These are phyloP conservation scores for Chymomyza fuscimana DNA, from an alignment of 2,888 invertebrate species.

Conservation along the genomic window DNA sequence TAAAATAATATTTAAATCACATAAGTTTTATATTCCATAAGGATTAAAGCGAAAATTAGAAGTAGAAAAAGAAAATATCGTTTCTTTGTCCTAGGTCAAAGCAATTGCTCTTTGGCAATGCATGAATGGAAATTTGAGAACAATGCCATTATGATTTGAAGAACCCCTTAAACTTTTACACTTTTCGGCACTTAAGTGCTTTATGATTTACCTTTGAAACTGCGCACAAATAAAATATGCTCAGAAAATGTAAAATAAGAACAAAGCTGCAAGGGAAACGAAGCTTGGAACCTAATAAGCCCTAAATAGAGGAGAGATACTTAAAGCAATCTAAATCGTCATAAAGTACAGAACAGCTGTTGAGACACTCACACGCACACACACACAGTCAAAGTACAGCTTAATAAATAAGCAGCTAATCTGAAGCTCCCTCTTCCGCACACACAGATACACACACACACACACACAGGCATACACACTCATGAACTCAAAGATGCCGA, in stretches of 20 bases:
- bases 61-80: neutral
- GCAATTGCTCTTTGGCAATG: neutral
- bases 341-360: constrained; percentile 23
- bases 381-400: constrained; percentile 17
- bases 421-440: constrained; percentile 32
- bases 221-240: neutral
- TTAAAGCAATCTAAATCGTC: constrained; percentile 39
- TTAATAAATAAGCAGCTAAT: constrained; percentile 53
- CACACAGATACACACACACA: neutral
- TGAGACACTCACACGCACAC: neutral
- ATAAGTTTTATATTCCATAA: neutral
- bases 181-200: constrained; percentile 31
- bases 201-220: constrained; percentile 20
- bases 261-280: constrained; percentile 25
- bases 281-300: constrained; percentile 50
- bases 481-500: neutral
- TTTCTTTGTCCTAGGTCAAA: neutral
- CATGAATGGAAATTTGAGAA: neutral
- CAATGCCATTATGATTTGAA: neutral
- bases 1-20: too few species aligned
- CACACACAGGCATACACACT: neutral
- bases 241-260: neutral
- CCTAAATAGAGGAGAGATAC: constrained; percentile 19
- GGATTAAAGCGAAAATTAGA: neutral
- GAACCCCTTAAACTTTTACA: constrained; percentile 34